phyloP scores from a whole-genome alignment of 1,140 invertebrate species.

The Platorchestia sp. region DNA sequence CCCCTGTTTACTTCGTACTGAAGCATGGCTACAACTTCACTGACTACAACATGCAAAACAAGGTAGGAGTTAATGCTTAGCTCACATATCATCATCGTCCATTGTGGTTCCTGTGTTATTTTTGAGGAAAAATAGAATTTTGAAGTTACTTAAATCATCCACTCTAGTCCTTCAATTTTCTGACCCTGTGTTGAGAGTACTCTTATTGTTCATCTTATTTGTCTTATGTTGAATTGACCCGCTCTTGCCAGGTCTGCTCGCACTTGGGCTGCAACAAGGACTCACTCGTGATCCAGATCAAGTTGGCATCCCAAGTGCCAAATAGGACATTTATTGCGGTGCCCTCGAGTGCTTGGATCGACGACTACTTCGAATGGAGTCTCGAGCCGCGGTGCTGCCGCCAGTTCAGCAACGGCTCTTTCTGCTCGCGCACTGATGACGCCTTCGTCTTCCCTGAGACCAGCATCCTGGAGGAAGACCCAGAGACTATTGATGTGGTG shows the following conservation, averaged over 20 bases:
- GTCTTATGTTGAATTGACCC: neutral
- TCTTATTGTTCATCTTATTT: neutral
- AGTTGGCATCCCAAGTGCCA: constrained; percentile 66
- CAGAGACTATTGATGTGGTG: neutral
- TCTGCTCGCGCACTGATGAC: constrained; percentile 60
- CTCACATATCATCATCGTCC: neutral
- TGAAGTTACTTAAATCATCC: neutral
- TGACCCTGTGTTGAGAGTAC: neutral
- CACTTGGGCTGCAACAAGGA: constrained; percentile 67
- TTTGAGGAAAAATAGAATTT: neutral
- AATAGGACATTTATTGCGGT: constrained; percentile 84
- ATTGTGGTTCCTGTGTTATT: neutral
- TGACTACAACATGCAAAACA: constrained; percentile 66
- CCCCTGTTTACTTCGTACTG: constrained; percentile 77
- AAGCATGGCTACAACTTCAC: constrained; percentile 69
- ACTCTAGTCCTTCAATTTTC: neutral
- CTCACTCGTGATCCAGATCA: constrained; percentile 66
- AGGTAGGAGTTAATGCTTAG: neutral
- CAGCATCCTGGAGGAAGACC: neutral
- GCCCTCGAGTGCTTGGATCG: constrained; percentile 88
- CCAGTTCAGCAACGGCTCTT: constrained; percentile 70
- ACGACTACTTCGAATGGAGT: constrained; percentile 90
- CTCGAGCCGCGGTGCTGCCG: constrained; percentile 76
- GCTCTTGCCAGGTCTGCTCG: constrained; percentile 58
- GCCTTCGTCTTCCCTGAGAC: constrained; percentile 30